These are phyloP conservation scores for Rattus norvegicus DNA, from an alignment of 2,113 vertebrate genomes.

Conservation along the genomic window DNA sequence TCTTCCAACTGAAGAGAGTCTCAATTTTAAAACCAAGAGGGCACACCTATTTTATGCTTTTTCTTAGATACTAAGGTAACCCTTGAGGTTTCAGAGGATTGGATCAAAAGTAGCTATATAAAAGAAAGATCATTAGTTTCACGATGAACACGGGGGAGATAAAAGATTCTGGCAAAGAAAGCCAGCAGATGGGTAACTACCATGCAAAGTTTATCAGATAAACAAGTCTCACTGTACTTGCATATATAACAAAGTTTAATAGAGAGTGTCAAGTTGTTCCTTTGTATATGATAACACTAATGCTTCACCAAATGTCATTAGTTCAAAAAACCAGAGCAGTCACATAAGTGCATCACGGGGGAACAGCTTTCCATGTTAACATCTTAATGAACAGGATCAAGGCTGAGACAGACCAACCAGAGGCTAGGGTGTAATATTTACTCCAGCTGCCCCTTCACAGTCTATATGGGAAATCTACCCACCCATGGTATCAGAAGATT, in stretches of 20 bases:
- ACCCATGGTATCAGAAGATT: neutral
- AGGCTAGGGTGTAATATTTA: neutral
- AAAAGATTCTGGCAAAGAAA: neutral
- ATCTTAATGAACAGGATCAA: neutral
- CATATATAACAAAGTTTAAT: neutral
- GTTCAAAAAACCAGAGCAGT: conserved; percentile 44
- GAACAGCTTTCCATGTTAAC: neutral
- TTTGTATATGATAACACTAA: conserved; percentile 35
- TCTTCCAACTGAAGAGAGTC: neutral
- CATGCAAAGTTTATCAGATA: neutral
- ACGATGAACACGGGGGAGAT: neutral
- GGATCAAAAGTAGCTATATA: neutral
- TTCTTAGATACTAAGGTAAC: conserved; percentile 16
- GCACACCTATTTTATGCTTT: neutral
- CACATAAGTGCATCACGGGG: neutral
- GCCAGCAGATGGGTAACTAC: neutral
- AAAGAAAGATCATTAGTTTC: conserved; percentile 51
- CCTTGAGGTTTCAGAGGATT: conserved; percentile 21
- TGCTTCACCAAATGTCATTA: conserved; percentile 64
- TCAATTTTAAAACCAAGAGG: conserved; percentile 36
- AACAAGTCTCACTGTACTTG: neutral
- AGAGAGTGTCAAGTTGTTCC: neutral
- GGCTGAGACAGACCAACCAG: neutral
- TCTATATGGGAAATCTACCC: neutral
- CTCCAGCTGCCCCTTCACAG: neutral